These are phyloP conservation scores for Seira sanloemensis DNA, from an alignment of 2,888 invertebrate species.

Conservation along the genomic window DNA sequence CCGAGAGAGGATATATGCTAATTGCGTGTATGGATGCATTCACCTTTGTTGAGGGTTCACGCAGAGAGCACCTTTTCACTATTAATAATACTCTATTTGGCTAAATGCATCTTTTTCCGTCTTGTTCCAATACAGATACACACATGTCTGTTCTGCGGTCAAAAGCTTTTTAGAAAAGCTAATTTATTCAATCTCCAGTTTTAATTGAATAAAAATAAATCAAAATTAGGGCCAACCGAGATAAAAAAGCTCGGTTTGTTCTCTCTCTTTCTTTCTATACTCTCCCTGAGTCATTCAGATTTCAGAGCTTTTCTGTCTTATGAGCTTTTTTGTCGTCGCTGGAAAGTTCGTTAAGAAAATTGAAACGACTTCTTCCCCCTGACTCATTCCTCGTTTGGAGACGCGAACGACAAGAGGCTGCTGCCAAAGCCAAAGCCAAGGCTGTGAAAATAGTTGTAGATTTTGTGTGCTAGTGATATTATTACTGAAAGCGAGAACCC, in stretches of 20 bases:
- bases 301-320: not conserved
- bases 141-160: no score
- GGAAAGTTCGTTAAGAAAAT: not conserved
- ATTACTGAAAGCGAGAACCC: no score
- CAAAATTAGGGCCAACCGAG: no score
- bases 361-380: not conserved
- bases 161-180: no score
- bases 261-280: not conserved
- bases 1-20: no score
- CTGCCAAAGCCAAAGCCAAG: not conserved
- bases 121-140: no score
- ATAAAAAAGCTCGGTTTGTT: not conserved
- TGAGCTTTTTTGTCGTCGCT: not conserved
- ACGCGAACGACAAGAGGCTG: not conserved
- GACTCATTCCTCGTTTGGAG: slow-evolving; percentile 22
- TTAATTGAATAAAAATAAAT: not conserved
- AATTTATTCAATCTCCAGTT: not conserved
- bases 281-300: not conserved
- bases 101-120: no score
- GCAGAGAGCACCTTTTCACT: no score
- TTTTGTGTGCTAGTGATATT: not conserved
- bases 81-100: no score
- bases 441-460: not conserved
- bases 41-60: no score
- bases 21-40: no score